Percentiles rank a stretch among this genome's conserved stretches.
These are phyloP conservation scores for Echiichthys vipera DNA, from an alignment of 2,797 vertebrate genomes.

Conservation along the genomic window DNA sequence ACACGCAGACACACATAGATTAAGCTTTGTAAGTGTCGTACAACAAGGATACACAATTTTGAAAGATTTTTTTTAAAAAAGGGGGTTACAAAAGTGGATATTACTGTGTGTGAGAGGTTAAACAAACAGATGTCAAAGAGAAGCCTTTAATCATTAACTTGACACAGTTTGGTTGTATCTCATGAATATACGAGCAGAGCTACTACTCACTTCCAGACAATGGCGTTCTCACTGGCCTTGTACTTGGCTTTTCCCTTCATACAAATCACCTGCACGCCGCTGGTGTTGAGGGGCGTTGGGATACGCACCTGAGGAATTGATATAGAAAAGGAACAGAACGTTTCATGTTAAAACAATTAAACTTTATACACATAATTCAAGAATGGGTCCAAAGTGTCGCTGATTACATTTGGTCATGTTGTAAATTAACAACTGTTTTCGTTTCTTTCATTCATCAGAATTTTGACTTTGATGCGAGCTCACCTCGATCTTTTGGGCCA, in stretches of 20 bases:
- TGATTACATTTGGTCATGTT: neutral
- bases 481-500: constrained; percentile 99
- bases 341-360: neutral
- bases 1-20: constrained; percentile 18
- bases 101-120: neutral
- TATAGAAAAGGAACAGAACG: neutral
- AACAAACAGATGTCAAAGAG: constrained; percentile 9
- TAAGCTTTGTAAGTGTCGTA: neutral
- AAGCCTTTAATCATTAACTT: constrained; percentile 11
- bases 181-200: neutral
- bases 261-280: constrained; percentile 98
- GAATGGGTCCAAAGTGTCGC: accelerated
- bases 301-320: constrained; percentile 91
- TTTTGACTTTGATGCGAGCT: constrained; percentile 22
- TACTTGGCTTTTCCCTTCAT: constrained; percentile 99
- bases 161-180: neutral
- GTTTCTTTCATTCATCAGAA: neutral
- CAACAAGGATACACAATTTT: neutral
- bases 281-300: constrained; percentile 97
- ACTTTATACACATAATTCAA: neutral
- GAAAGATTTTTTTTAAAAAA: neutral
- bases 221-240: constrained; percentile 99
- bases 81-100: neutral
- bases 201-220: constrained; percentile 97
- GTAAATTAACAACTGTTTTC: too few relatives aligned